Evolutionary conservation across 2,113 vertebrate genomes (phyloP).

Genomic region (Myotis yumanensis): DNA sequence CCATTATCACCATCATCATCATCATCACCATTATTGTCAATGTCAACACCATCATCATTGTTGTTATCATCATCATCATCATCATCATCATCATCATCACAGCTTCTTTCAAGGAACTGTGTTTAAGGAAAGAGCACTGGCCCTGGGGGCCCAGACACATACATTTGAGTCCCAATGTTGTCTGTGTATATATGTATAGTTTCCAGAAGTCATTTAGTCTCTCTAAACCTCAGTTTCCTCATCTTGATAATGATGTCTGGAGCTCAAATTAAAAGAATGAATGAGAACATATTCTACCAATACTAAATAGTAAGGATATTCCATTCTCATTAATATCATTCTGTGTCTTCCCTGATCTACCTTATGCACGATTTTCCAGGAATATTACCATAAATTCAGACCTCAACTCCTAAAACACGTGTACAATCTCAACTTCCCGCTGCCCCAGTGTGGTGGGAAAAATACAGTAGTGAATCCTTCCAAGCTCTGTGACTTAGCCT

Average conservation of each 20-base stretch:
- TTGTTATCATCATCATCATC: background rate
- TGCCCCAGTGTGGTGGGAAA: background rate
- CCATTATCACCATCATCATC: background rate
- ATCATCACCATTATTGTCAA: too few relatives aligned
- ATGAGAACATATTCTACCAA: background rate
- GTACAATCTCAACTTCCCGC: background rate
- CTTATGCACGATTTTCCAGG: background rate
- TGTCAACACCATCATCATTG: background rate
- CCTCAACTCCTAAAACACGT: background rate
- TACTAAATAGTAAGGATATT: background rate
- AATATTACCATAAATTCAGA: background rate
- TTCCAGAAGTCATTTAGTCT: background rate
- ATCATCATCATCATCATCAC: background rate
- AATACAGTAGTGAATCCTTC: background rate
- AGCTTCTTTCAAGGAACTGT: background rate
- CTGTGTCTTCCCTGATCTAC: background rate
- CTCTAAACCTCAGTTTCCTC: background rate
- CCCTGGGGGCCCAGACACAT: background rate
- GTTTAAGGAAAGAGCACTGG: background rate
- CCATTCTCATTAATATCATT: background rate
- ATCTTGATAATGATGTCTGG: constrained; percentile 18
- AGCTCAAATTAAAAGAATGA: constrained; percentile 32
- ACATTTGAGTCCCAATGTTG: background rate
- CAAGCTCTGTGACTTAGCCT: background rate
- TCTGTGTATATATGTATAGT: background rate